Conservation (phyloP, 2,888 invertebrate species). For the Volucella inanis region DNA sequence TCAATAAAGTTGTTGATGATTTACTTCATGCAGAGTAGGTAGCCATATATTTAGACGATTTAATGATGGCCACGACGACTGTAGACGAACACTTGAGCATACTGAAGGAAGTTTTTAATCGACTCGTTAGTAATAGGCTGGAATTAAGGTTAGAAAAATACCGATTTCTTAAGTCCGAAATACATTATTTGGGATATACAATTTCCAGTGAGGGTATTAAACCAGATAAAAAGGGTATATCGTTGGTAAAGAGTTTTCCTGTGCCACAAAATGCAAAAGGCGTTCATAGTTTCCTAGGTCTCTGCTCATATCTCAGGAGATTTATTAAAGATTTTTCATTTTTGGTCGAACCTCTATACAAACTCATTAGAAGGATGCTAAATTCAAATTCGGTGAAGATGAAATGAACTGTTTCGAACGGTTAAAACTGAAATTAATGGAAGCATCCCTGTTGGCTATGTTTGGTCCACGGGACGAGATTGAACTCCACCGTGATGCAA, state of each 20-base stretch:
- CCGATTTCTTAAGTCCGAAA: no score
- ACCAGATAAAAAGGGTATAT: constrained; percentile 53
- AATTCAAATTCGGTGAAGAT: constrained; percentile 27
- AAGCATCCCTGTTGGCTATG: constrained; percentile 76
- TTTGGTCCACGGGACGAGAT: constrained; percentile 76
- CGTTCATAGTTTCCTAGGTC: constrained; percentile 70
- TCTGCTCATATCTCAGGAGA: constrained; percentile 49
- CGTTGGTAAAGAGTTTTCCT: constrained; percentile 74
- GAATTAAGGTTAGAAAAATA: no score
- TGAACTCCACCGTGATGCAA: constrained; percentile 78
- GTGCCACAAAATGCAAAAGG: constrained; percentile 69
- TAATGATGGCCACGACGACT: no score
- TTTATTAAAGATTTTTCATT: constrained; percentile 71
- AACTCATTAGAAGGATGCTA: constrained; percentile 66
- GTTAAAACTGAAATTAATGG: constrained; percentile 52
- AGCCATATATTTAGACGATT: no score
- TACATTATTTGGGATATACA: background rate
- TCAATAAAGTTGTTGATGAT: constrained; percentile 28
- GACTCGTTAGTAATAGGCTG: no score
- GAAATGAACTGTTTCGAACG: constrained; percentile 5
- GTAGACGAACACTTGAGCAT: no score
- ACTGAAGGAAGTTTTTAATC: no score
- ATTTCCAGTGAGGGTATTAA: constrained; percentile 68
- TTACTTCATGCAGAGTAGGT: constrained; percentile 1
- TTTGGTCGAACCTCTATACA: constrained; percentile 78